Evolutionary conservation across 1,140 invertebrate genomes (phyloP).

Genomic region (Cylas formicarius): DNA sequence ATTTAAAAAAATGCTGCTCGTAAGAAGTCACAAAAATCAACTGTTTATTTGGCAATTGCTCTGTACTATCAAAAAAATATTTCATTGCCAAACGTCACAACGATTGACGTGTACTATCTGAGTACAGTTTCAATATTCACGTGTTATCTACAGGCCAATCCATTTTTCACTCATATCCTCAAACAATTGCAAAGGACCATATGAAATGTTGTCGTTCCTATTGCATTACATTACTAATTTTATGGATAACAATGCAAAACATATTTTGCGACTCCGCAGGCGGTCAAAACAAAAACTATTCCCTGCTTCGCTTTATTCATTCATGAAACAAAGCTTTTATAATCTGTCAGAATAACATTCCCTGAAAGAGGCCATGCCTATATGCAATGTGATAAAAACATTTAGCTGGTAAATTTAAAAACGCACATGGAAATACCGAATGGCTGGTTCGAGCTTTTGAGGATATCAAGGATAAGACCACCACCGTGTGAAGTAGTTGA

Average conservation of each 20-base stretch:
- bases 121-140: slow-evolving; percentile 3
- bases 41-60: too few relatives aligned
- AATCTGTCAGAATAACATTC: not conserved
- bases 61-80: slow-evolving; percentile 6
- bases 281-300: slow-evolving; percentile 5
- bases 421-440: slow-evolving; percentile 5
- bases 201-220: not conserved
- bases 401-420: slow-evolving; percentile 5
- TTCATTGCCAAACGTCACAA: slow-evolving; percentile 3
- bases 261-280: slow-evolving; percentile 5
- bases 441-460: slow-evolving; percentile 4
- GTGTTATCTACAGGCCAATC: not conserved
- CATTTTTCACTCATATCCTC: slow-evolving; percentile 3
- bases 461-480: slow-evolving; percentile 1
- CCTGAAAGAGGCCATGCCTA: not conserved
- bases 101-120: slow-evolving; percentile 2
- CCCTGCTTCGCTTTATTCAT: slow-evolving; percentile 4
- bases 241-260: slow-evolving; percentile 4
- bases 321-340: not conserved
- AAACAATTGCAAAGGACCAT: slow-evolving; percentile 6
- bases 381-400: not conserved
- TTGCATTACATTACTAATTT: slow-evolving; percentile 5
- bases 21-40: too few relatives aligned
- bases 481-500: not conserved
- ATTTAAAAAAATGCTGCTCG: too few relatives aligned